phyloP scores from a whole-genome alignment of 2,888 invertebrate genomes.

The Agonopterix arenella region DNA sequence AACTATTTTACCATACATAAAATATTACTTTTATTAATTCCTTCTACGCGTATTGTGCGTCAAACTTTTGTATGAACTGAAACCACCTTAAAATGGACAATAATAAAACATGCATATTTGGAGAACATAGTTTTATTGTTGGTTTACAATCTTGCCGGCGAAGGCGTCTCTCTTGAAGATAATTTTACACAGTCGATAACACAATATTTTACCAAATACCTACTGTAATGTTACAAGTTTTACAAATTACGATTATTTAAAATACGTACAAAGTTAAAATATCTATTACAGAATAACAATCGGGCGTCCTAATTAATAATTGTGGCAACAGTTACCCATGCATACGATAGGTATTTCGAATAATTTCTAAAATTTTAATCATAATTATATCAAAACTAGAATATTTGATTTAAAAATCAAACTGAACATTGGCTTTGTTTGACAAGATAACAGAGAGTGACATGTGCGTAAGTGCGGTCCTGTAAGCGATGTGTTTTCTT shows the following conservation, averaged over 20 bases:
- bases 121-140: conserved; percentile 11
- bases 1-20: too few species aligned
- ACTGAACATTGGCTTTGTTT: too few species aligned
- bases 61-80: too few species aligned
- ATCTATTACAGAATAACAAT: conserved; percentile 11
- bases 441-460: too few species aligned
- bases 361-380: not conserved
- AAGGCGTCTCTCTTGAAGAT: conserved; percentile 1
- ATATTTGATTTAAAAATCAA: not conserved
- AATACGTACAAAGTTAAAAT: conserved; percentile 12
- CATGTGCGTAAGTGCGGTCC: too few species aligned
- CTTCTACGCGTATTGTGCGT: too few species aligned
- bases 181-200: conserved; percentile 1
- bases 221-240: conserved; percentile 8
- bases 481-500: too few species aligned
- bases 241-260: conserved; percentile 8
- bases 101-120: not conserved
- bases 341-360: conserved; percentile 3
- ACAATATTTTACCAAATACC: conserved; percentile 3
- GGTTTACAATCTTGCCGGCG: not conserved
- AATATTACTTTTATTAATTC: too few species aligned
- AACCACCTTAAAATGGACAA: too few species aligned
- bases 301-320: conserved; percentile 5
- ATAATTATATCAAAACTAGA: conserved; percentile 8
- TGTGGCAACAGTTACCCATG: conserved; percentile 9